Evolutionary conservation across 2,888 invertebrate genomes (phyloP), one percentile per base, ranked within the genome.

Genomic region (Tinea trinotella): DNA sequence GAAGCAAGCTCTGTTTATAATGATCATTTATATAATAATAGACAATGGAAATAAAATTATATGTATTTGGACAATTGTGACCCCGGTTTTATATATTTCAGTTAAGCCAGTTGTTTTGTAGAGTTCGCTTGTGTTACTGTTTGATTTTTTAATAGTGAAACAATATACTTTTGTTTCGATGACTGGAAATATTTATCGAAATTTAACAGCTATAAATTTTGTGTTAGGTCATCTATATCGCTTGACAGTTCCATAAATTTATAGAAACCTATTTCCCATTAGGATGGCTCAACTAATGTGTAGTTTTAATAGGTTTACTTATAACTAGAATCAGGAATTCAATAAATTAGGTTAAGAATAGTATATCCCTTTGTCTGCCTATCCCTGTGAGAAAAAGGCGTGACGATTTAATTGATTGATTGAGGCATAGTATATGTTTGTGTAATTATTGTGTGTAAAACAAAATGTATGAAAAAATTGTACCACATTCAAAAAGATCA

Each of bases 21-120:
- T 40, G 40, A 40, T 13, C 13, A 15, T 40, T 12, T 40, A 40
- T 15, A 15, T 40, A 40, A 40, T 40, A 6, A 15, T 13, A 40
- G 40, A 40, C 40, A 15, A 40, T 40, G n/a, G 13, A 13, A 40
- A 40, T 40, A 1, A 46, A 46, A 46, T 46, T 46, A 46, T 12
- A 36, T 19, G 19, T 46, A 46, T 46, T 46, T 46, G 46, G 46
- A 46, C 46, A 46, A 19, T 46, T 46, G 46, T 19, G 15, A n/a
- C 7, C 40, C 5, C n/a, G n/a, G 4, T 46, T 46, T 44, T 46
- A 36, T 46, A 19, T 1, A 19, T n/a, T 19, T 17, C 19, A 46
- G 46, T 46, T 17, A 6, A 19, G n/a, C 18, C 19, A 10, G 46
- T 46, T 46, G 46, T 46, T 46, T 46, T 46, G 10, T 17, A 10